A percentile compares a stretch with the other conserved stretches of the same genome.
phyloP scores from a whole-genome alignment of 2,888 invertebrate species.

The Diaprepes abbreviatus region DNA sequence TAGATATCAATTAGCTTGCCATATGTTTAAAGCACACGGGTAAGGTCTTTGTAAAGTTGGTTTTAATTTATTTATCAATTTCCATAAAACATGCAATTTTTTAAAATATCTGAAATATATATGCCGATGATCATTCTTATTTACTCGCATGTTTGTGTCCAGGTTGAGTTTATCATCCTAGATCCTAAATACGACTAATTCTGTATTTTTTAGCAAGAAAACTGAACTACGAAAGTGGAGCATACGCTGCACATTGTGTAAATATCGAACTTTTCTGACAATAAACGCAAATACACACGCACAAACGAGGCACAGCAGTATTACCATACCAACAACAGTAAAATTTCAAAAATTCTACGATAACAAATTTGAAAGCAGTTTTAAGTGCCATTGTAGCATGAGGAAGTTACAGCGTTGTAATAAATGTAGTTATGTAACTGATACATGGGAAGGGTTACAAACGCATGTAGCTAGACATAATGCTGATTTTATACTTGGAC shows the following conservation, averaged over 20 bases:
- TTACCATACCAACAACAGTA: background rate
- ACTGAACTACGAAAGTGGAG: constrained; percentile 8
- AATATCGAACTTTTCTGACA: background rate
- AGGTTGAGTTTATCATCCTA: no score
- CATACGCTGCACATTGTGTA: constrained; percentile 2
- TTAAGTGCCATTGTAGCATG: background rate
- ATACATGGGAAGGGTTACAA: background rate
- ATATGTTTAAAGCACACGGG: constrained; percentile 3
- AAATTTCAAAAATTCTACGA: background rate
- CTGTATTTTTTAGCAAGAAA: constrained; percentile 12
- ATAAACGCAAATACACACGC: background rate
- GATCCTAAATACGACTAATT: no score
- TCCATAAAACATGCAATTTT: no score
- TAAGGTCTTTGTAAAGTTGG: background rate
- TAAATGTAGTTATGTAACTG: background rate
- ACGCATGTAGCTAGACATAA: background rate
- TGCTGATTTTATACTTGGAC: no score
- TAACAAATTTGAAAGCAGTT: background rate
- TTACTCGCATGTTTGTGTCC: no score
- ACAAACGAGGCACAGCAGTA: background rate
- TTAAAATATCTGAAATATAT: no score
- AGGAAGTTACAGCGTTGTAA: background rate
- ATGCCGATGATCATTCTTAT: no score
- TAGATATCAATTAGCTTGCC: background rate
- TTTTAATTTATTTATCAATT: background rate